A percentile compares a stretch with the other conserved stretches of the same genome.
phyloP scores from a whole-genome alignment of 2,113 vertebrate genomes.

The Bambusicola thoracicus region DNA sequence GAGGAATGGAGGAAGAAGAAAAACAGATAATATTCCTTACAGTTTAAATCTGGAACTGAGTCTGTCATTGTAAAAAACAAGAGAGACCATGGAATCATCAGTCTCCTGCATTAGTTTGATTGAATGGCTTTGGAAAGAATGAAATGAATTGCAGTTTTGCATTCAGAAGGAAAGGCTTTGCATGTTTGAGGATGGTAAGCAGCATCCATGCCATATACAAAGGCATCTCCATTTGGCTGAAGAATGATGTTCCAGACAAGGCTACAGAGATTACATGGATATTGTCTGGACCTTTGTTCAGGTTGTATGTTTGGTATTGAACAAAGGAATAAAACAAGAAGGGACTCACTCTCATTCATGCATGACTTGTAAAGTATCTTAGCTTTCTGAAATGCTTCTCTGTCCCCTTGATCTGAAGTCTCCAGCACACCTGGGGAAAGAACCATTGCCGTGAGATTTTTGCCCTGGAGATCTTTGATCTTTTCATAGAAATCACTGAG shows the following conservation, averaged over 20 bases:
- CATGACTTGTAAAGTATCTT: slow-evolving; percentile 93
- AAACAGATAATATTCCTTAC: background rate
- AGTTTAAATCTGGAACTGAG: background rate
- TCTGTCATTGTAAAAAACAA: background rate
- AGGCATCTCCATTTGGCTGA: background rate
- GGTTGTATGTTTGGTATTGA: background rate
- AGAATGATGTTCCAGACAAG: background rate
- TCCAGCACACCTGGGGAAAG: slow-evolving; percentile 87
- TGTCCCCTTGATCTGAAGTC: slow-evolving; percentile 78
- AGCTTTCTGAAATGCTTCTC: slow-evolving; percentile 91
- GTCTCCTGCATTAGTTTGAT: background rate
- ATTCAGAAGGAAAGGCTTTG: background rate
- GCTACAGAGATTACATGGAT: background rate
- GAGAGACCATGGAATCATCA: background rate
- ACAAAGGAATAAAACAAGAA: background rate
- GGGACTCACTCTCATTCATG: slow-evolving; percentile 94
- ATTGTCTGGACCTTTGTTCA: background rate
- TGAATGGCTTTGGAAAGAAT: background rate
- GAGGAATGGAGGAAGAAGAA: background rate
- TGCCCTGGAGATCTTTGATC: background rate
- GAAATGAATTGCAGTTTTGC: background rate
- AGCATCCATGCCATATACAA: background rate
- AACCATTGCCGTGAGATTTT: background rate
- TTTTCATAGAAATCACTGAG: background rate
- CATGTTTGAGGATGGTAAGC: background rate